Conservation (phyloP, 2,888 invertebrate species). For the Erpobdella octoculata region DNA sequence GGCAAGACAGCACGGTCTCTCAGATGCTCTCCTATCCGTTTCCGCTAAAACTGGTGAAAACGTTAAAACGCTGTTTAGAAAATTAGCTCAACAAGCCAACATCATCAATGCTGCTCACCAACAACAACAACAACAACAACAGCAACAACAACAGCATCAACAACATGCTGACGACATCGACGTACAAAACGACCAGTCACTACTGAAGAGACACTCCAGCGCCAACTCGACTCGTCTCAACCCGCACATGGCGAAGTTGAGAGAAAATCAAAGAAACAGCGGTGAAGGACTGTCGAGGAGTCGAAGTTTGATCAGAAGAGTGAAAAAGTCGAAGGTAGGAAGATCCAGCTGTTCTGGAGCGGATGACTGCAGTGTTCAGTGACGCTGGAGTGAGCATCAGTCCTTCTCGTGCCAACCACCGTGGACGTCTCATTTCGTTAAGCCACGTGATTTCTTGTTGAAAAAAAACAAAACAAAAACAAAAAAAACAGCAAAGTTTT, state of each 20-base stretch:
- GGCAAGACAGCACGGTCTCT: conserved; percentile 36
- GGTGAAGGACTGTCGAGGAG: conserved; percentile 54
- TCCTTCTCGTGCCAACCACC: neutral
- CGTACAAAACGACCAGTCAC: conserved; percentile 34
- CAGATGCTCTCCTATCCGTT: conserved; percentile 58
- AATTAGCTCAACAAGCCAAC: conserved; percentile 68
- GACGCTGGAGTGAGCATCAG: neutral
- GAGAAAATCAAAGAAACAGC: conserved; percentile 37
- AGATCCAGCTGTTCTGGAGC: conserved; percentile 38
- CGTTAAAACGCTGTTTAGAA: conserved; percentile 71
- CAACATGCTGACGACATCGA: conserved; percentile 53
- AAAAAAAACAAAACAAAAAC: no score
- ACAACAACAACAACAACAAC: neutral
- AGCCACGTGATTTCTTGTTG: no score
- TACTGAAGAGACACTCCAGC: conserved; percentile 65
- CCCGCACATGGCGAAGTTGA: conserved; percentile 49
- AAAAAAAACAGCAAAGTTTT: no score
- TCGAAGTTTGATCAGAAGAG: conserved; percentile 69
- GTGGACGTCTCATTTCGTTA: no score
- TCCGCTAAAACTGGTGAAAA: conserved; percentile 61
- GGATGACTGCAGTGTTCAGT: conserved; percentile 36
- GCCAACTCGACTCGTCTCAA: conserved; percentile 58
- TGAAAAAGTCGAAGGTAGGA: conserved; percentile 56
- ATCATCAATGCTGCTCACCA: neutral
- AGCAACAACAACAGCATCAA: neutral